These are phyloP conservation scores for Arrhamphus sclerolepis DNA, from an alignment of 2,797 vertebrate genomes.

Conservation along the genomic window DNA sequence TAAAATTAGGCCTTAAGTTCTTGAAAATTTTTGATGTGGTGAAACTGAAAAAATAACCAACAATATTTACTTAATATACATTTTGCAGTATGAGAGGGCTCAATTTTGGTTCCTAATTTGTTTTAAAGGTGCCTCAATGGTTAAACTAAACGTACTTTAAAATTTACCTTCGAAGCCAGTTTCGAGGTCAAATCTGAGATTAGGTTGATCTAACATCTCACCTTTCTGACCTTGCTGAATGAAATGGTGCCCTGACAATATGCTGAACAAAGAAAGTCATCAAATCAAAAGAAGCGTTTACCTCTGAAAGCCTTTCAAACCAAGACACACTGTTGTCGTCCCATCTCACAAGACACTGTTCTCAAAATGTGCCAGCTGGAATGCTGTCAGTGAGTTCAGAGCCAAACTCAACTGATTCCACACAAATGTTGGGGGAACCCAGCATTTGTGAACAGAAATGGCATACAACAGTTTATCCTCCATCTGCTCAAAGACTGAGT, in stretches of 20 bases:
- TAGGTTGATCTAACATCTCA: slow-evolving; percentile 6
- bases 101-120: too few relatives aligned
- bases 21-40: too few relatives aligned
- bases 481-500: slow-evolving; percentile 49
- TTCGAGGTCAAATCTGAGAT: slow-evolving; percentile 21
- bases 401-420: slow-evolving; percentile 54
- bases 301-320: slow-evolving; percentile 40
- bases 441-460: slow-evolving; percentile 46
- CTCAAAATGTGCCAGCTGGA: slow-evolving; percentile 47
- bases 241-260: slow-evolving; percentile 7
- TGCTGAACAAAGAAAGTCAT: slow-evolving; percentile 25
- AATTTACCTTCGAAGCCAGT: slow-evolving; percentile 8
- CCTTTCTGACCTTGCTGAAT: slow-evolving; percentile 30
- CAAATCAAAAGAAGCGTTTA: slow-evolving; percentile 32
- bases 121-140: too few relatives aligned
- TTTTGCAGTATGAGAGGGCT: too few relatives aligned
- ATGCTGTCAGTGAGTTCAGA: slow-evolving; percentile 27
- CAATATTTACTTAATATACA: too few relatives aligned
- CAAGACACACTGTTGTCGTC: slow-evolving; percentile 33
- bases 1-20: too few relatives aligned
- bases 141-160: slow-evolving; percentile 2
- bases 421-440: slow-evolving; percentile 45
- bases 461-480: slow-evolving; percentile 44
- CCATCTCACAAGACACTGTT: slow-evolving; percentile 39
- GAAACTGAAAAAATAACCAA: too few relatives aligned